Percentiles rank a stretch among this genome's conserved stretches.
phyloP scores from a whole-genome alignment of 2,888 invertebrate species.

The Rotaria magnacalcarata region DNA sequence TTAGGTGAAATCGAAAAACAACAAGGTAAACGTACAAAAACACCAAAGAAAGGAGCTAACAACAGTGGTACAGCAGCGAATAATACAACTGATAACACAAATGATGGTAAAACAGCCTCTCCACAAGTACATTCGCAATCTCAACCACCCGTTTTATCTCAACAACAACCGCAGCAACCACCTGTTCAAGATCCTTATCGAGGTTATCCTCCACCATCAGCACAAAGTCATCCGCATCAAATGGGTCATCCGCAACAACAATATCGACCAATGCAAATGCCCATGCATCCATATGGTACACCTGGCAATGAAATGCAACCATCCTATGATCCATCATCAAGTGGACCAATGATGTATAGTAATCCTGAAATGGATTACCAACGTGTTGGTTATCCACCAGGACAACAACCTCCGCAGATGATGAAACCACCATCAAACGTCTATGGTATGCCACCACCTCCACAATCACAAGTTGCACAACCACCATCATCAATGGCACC shows the following conservation, averaged over 20 bases:
- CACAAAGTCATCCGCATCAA: background rate
- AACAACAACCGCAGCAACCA: background rate
- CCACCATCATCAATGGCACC: background rate
- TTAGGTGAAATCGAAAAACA: constrained; percentile 70
- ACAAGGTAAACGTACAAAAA: background rate
- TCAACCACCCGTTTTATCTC: background rate
- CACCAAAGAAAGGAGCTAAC: background rate
- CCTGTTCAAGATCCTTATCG: background rate
- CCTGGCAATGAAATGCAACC: background rate
- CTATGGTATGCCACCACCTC: background rate
- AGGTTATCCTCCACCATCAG: constrained; percentile 1
- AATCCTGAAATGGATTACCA: background rate
- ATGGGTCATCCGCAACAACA: constrained; percentile 15
- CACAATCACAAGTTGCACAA: background rate
- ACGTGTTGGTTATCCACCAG: background rate
- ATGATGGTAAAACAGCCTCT: background rate
- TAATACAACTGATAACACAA: background rate
- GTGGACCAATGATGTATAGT: constrained; percentile 3
- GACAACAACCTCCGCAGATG: background rate
- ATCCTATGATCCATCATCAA: background rate
- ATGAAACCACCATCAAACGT: background rate
- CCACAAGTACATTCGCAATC: background rate
- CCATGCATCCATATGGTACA: background rate
- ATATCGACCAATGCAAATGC: constrained; percentile 11
- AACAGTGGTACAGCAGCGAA: background rate